Conservation (phyloP, 2,113 vertebrate genomes). For the Eudorcas thomsonii region DNA sequence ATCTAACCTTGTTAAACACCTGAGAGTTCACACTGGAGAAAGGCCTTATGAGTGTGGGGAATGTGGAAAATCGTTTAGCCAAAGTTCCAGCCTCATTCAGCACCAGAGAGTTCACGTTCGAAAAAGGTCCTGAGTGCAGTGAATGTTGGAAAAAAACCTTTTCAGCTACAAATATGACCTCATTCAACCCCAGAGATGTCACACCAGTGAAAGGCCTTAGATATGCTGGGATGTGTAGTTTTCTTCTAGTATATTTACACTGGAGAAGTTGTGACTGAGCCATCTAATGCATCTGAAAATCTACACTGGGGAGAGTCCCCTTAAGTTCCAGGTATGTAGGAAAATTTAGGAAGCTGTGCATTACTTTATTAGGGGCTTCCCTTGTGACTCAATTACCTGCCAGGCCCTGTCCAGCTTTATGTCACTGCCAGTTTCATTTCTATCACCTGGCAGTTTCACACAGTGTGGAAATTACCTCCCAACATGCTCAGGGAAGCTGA, state of each 20-base stretch:
- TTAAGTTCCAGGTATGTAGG: neutral
- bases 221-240: neutral
- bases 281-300: neutral
- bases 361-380: neutral
- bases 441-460: neutral
- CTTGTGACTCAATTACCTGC: neutral
- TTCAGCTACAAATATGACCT: conserved; percentile 27
- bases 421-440: neutral
- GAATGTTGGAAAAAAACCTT: conserved; percentile 8
- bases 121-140: neutral
- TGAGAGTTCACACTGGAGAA: conserved; percentile 61
- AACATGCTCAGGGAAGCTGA: neutral
- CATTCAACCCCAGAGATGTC: conserved; percentile 25
- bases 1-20: conserved; percentile 59
- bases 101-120: conserved; percentile 48
- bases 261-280: neutral
- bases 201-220: conserved; percentile 10
- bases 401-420: neutral
- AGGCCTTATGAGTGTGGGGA: conserved; percentile 54
- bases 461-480: neutral
- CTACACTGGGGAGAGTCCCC: neutral
- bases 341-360: neutral
- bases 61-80: conserved; percentile 57
- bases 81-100: conserved; percentile 48
- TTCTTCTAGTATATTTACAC: neutral